Percentiles rank a stretch among this genome's conserved stretches.
phyloP scores from a whole-genome alignment of 2,888 invertebrate genomes.

The Chymomyza amoena region DNA sequence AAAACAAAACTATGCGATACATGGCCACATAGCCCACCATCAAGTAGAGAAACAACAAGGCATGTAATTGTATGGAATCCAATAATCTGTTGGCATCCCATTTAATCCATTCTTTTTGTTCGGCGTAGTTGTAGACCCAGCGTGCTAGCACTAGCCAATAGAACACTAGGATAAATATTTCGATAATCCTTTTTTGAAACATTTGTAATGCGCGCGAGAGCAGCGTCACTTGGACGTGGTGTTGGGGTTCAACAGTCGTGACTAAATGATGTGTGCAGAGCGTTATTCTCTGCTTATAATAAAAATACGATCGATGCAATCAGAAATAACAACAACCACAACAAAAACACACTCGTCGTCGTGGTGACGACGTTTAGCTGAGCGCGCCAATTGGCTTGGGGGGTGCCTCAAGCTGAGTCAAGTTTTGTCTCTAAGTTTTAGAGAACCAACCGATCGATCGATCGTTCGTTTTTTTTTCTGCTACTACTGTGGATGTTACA shows the following conservation, averaged over 20 bases:
- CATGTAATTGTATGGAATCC: constrained; percentile 48
- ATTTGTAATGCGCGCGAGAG: constrained; percentile 36
- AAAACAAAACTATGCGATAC: constrained; percentile 53
- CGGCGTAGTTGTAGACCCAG: constrained; percentile 51
- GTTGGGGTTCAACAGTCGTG: constrained; percentile 55
- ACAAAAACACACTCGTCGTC: not conserved
- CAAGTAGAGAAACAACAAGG: constrained; percentile 45
- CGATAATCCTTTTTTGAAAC: constrained; percentile 67
- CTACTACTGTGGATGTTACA: not conserved
- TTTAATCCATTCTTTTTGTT: constrained; percentile 38
- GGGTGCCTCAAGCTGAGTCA: not conserved
- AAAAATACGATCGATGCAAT: constrained; percentile 47
- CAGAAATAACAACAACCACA: constrained; percentile 2
- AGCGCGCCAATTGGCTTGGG: no score
- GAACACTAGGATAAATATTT: constrained; percentile 53
- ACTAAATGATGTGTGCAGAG: constrained; percentile 61
- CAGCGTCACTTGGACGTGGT: constrained; percentile 20
- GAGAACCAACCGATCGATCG: no score
- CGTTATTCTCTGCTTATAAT: constrained; percentile 51
- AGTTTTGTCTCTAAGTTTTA: not conserved
- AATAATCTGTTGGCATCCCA: constrained; percentile 50
- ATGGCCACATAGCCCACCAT: constrained; percentile 55
- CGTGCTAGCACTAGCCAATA: constrained; percentile 62
- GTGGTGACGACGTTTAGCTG: not conserved
- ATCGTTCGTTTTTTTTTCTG: not conserved